Evolutionary conservation across 2,888 invertebrate species (phyloP), one percentile per base, ranked within the genome.

Genomic region (Thymelicus lineola): DNA sequence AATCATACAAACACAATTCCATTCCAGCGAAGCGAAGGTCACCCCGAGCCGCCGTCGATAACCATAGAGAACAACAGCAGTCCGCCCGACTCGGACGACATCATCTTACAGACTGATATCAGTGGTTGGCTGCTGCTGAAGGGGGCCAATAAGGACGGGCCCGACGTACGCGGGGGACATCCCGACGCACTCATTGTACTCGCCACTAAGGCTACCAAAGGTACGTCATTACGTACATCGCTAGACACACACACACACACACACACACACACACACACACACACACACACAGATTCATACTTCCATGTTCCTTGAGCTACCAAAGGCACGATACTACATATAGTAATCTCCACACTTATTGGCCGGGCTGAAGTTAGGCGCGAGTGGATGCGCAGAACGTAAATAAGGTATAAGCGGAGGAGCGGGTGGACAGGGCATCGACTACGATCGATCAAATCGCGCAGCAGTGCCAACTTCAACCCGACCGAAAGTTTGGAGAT

Each of bases 171-270:
- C 71, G 99, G 99, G 9, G 99, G 99, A 7, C 96, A 97, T 74
- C 96, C 98, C 1, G 98, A 99, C 87, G 99, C 98, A 0, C 95
- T 99, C 66, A 96, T 99, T 74, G 98, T 99, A 55, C 97, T 99
- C 84, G 99, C 99, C 60, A 98, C 99, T 70, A 98, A 98, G 90
- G 97, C 98, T 73, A 97, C 97, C 85, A 98, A 98, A 95, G 97
- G 97, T 95, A 91, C 28, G 28, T 28, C 28, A 5, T 28, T 28
- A 28, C 28, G 5, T 28, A 28, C 28, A 5, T 28, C 64, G 55
- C n/a, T 45, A 45, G 3, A 45, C 1, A 14, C 45, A 6, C 38
- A 42, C 38, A 42, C 38, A 5, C 14, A 14, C 45, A 1, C 5
- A 45, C 12, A n/a, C n/a, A n/a, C n/a, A n/a, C n/a, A n/a, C n/a